Percentiles rank a stretch among this genome's conserved stretches.
These are phyloP conservation scores for Camponotus fellah DNA, from an alignment of 2,888 invertebrate genomes.

Conservation along the genomic window DNA sequence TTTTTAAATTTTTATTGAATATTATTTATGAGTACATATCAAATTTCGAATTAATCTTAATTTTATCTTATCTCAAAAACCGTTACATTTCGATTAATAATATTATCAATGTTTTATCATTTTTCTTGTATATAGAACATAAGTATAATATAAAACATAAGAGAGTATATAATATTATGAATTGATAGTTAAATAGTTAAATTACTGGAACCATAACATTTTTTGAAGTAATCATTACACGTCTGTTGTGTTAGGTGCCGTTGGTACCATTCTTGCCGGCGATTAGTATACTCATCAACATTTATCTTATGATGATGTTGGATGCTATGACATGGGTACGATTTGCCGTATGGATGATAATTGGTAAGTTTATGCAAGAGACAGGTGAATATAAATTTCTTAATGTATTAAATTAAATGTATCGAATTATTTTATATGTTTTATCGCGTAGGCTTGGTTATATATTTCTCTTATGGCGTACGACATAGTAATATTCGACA, in stretches of 20 bases:
- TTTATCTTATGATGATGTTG: constrained; percentile 94
- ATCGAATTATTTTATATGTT: neutral
- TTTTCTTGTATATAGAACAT: neutral
- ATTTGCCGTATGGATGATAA: constrained; percentile 92
- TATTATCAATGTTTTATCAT: neutral
- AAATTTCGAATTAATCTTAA: constrained; percentile 59
- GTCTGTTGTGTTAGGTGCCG: constrained; percentile 89
- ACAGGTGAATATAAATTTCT: neutral
- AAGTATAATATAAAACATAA: neutral
- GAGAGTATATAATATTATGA: neutral
- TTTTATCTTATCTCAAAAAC: neutral
- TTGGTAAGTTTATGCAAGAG: constrained; percentile 88
- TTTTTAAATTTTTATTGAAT: neutral
- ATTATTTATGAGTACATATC: constrained; percentile 59
- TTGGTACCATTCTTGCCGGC: constrained; percentile 94
- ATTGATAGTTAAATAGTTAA: neutral
- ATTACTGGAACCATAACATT: neutral
- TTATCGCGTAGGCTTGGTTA: constrained; percentile 17
- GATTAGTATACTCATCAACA: constrained; percentile 93
- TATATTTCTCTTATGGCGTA: constrained; percentile 38
- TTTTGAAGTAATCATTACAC: neutral
- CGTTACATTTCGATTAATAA: neutral
- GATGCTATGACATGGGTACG: constrained; percentile 94
- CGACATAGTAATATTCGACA: constrained; percentile 33
- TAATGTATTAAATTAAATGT: neutral